These are phyloP conservation scores for Ptychobarbus kaznakovi DNA, from an alignment of 2,797 vertebrate species.

Conservation along the genomic window DNA sequence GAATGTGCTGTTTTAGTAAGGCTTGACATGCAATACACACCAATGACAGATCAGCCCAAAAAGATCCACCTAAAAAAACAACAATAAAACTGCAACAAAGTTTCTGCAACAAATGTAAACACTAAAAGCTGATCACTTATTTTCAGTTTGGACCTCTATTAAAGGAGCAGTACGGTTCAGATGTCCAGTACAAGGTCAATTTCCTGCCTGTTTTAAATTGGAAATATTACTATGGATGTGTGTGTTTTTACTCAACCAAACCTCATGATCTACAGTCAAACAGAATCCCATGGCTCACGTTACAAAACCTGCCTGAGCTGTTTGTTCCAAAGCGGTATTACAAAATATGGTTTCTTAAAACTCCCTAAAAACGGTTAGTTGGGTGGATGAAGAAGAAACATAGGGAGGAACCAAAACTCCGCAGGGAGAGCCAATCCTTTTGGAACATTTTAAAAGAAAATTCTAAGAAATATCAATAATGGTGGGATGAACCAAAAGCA, in stretches of 20 bases:
- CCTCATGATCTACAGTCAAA: not conserved
- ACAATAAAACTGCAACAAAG: too few relatives aligned
- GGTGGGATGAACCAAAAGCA: not conserved
- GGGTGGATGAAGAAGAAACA: slow-evolving; percentile 3
- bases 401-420: slow-evolving; percentile 10
- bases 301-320: slow-evolving; percentile 4
- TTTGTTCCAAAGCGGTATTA: not conserved
- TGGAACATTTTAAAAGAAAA: not conserved
- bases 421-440: not conserved
- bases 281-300: not conserved
- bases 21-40: not conserved
- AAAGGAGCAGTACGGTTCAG: not conserved
- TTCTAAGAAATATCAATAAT: not conserved
- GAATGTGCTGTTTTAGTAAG: not conserved
- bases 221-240: not conserved
- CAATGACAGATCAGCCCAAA: not conserved
- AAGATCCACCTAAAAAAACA: not conserved
- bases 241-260: not conserved
- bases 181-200: not conserved
- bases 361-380: not conserved
- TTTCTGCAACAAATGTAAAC: too few relatives aligned
- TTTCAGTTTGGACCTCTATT: not conserved
- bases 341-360: not conserved
- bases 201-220: not conserved
- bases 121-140: not conserved